Evolutionary conservation across 2,797 vertebrate species (phyloP), one percentile per base, ranked within the genome.

Genomic region (Eulemur mongoz): DNA sequence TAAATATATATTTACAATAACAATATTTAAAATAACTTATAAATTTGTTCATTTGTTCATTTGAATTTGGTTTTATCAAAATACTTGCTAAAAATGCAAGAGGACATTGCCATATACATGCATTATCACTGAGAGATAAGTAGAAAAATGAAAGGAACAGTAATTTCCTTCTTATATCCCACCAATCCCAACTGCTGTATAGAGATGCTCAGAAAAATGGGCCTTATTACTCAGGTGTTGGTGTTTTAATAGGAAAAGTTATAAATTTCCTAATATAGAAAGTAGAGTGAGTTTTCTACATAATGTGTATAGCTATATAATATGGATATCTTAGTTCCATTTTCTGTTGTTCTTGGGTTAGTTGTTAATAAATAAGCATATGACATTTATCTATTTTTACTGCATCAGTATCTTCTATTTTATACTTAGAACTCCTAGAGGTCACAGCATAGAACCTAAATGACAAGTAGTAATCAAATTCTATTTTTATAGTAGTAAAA

Each of bases 71-170:
- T 40, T 80, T 67, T 15, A 63, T 90, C 15, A 7, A 81, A 84
- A 84, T 13, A 43, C 6, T 38, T 95, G 50, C 70, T 95, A 59
- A 93, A 91, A 83, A 84, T 78, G 13, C 30, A 84, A 69, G 86
- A 89, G 9, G 17, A 78, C 5, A 8, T 17, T 69, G 32, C 8
- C 45, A 70, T 35, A 50, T 48, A 7, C 7, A 54, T 25, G 3
- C 2, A 73, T 50, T 30, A 70, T 25, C 45, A 65, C 10, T 35
- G 35, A 17, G 48, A 86, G 52, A 52, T 63, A 73, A 80, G n/a
- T 1, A 80, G 69, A 78, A 79, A 76, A 82, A 91, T 15, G 20
- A 92, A 70, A 81, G 45, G 1, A 81, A n/a, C 35, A 48, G 0
- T 35, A 65, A 81, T 69, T 78, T 61, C 15, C 35, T 43, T 61